Conservation (phyloP, 2,888 invertebrate species). For the Macaria notata region DNA sequence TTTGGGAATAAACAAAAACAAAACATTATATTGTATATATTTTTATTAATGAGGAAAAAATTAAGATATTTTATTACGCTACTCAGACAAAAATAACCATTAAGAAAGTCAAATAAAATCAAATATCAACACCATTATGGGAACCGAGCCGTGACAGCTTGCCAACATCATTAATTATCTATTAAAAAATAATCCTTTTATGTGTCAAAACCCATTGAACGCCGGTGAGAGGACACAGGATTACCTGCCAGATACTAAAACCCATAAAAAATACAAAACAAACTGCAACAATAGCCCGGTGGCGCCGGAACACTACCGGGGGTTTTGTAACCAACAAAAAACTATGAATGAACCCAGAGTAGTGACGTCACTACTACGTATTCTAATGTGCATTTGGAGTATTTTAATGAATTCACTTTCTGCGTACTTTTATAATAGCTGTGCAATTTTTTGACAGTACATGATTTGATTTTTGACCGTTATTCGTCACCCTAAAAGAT, state of each 20-base stretch:
- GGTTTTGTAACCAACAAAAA: constrained; percentile 45
- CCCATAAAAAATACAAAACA: constrained; percentile 74
- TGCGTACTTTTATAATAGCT: not conserved
- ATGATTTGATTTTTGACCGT: constrained; percentile 30
- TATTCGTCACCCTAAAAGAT: constrained; percentile 49
- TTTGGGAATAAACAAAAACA: no score
- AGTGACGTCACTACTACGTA: constrained; percentile 11
- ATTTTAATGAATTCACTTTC: constrained; percentile 7
- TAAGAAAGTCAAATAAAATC: constrained; percentile 32
- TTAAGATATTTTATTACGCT: no score
- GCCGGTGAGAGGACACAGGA: constrained; percentile 69
- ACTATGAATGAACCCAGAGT: constrained; percentile 33
- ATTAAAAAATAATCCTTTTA: constrained; percentile 79
- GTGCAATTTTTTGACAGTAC: not conserved
- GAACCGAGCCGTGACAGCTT: constrained; percentile 47
- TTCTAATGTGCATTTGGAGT: constrained; percentile 26
- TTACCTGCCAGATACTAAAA: constrained; percentile 69
- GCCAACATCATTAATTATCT: constrained; percentile 76
- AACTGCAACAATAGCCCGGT: constrained; percentile 53
- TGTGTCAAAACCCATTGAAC: constrained; percentile 72
- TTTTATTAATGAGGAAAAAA: no score
- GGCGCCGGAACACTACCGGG: constrained; percentile 36
- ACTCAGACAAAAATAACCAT: no score
- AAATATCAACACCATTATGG: constrained; percentile 36
- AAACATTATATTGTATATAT: no score